phyloP scores from a whole-genome alignment of 2,797 vertebrate genomes.

The Merluccius polli region DNA sequence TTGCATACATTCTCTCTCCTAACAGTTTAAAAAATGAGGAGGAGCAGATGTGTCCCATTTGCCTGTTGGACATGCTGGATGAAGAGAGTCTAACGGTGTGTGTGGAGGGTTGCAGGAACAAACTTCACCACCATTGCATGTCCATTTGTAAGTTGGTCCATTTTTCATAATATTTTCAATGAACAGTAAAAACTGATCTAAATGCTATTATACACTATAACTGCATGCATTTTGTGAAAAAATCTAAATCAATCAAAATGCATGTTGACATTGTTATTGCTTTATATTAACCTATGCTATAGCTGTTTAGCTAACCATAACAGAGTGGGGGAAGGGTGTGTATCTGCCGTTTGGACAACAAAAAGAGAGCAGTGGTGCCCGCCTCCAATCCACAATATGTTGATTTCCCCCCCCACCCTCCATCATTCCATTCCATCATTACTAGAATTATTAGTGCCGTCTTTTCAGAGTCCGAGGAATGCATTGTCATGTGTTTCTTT shows the following conservation, averaged over 20 bases:
- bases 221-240: not conserved
- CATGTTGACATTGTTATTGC: not conserved
- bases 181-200: not conserved
- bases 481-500: too few species aligned
- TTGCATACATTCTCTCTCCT: not conserved
- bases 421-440: not conserved
- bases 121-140: slow-evolving; percentile 92
- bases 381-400: not conserved
- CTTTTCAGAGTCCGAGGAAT: too few species aligned
- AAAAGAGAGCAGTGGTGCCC: not conserved
- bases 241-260: not conserved
- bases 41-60: slow-evolving; percentile 91
- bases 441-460: not conserved
- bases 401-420: not conserved
- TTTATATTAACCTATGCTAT: not conserved
- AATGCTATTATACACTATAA: not conserved
- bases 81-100: slow-evolving; percentile 88
- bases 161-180: not conserved
- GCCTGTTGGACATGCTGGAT: slow-evolving; percentile 86
- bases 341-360: too few species aligned
- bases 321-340: too few species aligned
- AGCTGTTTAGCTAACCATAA: not conserved
- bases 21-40: slow-evolving; percentile 86
- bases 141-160: slow-evolving; percentile 81
- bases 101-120: slow-evolving; percentile 88